Evolutionary conservation across 2,113 vertebrate species (phyloP).

Genomic region (Osmerus mordax): DNA sequence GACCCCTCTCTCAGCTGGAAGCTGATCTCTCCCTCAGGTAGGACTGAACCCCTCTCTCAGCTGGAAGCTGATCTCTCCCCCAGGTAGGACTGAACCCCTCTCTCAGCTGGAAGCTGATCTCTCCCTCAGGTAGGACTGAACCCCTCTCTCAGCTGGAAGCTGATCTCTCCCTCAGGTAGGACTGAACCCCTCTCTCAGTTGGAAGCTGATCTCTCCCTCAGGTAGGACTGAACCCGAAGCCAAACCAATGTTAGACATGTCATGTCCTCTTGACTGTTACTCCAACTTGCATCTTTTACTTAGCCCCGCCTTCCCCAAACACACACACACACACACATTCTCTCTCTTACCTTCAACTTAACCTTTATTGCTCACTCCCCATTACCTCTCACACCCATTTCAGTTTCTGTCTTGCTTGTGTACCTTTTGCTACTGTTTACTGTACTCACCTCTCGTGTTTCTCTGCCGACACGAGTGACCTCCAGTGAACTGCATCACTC

Average conservation of each 20-base stretch:
- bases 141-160: conserved; percentile 73
- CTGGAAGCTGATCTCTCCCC: conserved; percentile 70
- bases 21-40: conserved; percentile 69
- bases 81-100: conserved; percentile 68
- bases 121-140: conserved; percentile 65
- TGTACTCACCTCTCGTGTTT: background rate
- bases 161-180: conserved; percentile 69
- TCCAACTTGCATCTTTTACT: background rate
- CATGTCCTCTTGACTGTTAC: no score
- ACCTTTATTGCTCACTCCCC: background rate
- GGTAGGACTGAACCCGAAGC: conserved; percentile 49
- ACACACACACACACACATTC: background rate
- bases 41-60: conserved; percentile 63
- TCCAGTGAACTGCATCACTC: conserved; percentile 31
- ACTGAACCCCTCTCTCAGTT: conserved; percentile 67
- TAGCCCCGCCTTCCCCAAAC: background rate
- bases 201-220: conserved; percentile 68
- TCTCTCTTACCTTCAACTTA: background rate
- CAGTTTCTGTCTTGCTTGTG: background rate
- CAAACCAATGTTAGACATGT: no score
- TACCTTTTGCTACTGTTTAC: background rate
- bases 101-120: conserved; percentile 73
- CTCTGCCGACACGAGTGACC: conserved; percentile 27
- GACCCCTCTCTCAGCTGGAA: conserved; percentile 76
- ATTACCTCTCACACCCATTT: background rate